These are phyloP conservation scores for Trichoplusia ni DNA, from an alignment of 1,140 invertebrate genomes.

Conservation along the genomic window DNA sequence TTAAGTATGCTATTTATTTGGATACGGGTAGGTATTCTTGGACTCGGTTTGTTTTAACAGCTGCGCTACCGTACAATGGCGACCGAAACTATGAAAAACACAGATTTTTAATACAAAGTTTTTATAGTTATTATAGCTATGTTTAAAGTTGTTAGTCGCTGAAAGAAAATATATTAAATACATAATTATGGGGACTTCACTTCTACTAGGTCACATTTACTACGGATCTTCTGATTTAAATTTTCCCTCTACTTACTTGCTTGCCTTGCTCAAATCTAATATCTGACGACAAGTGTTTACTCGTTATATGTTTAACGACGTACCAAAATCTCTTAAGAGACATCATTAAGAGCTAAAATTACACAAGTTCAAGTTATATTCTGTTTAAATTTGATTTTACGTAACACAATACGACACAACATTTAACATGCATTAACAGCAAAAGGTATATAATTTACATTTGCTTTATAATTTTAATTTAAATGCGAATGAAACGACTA, in stretches of 20 bases:
- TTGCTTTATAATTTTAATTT: conserved; percentile 17
- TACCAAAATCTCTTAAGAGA: too few relatives aligned
- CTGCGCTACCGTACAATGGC: background rate
- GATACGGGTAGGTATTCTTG: background rate
- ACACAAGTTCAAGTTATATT: background rate
- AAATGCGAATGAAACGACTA: conserved; percentile 10
- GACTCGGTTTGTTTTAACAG: conserved; percentile 4
- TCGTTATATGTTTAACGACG: too few relatives aligned
- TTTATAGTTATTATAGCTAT: too few relatives aligned
- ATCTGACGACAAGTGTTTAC: too few relatives aligned
- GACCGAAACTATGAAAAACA: conserved; percentile 9
- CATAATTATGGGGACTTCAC: too few relatives aligned
- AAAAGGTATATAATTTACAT: background rate
- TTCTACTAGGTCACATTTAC: too few relatives aligned
- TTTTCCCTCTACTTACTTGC: too few relatives aligned
- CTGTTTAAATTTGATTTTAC: background rate
- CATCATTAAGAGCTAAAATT: background rate
- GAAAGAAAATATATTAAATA: too few relatives aligned
- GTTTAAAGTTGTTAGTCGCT: too few relatives aligned
- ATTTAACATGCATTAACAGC: conserved; percentile 30
- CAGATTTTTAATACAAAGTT: too few relatives aligned
- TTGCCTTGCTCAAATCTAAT: too few relatives aligned
- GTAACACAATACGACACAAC: conserved; percentile 20
- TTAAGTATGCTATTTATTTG: background rate
- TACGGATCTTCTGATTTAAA: too few relatives aligned